Evolutionary conservation across 1,140 invertebrate genomes (phyloP).

Genomic region (Atta colombica): DNA sequence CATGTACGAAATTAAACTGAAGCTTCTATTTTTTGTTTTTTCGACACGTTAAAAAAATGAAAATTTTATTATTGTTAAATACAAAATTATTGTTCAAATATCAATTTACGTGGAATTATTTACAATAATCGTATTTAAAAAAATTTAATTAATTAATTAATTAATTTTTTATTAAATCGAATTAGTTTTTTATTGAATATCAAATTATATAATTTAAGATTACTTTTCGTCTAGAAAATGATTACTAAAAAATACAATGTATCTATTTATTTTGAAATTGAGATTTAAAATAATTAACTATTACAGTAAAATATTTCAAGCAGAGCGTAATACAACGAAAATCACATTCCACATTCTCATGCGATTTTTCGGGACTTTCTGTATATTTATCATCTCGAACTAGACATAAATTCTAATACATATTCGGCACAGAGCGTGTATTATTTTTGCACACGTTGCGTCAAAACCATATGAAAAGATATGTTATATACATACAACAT

Average conservation of each 20-base stretch:
- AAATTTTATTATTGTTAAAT: constrained; percentile 6
- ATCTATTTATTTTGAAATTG: background rate
- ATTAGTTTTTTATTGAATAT: background rate
- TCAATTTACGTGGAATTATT: background rate
- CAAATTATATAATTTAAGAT: background rate
- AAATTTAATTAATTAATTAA: background rate
- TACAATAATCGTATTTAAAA: background rate
- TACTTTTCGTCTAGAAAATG: constrained; percentile 4
- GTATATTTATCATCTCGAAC: background rate
- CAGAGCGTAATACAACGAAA: background rate
- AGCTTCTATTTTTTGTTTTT: background rate
- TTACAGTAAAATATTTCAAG: background rate
- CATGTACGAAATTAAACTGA: background rate
- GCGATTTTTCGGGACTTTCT: background rate
- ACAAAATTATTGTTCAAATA: background rate
- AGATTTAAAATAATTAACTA: background rate
- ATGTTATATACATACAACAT: background rate
- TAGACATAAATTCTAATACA: constrained; percentile 14
- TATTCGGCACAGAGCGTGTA: background rate
- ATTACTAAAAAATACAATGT: background rate
- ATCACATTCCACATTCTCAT: background rate
- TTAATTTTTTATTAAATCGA: background rate
- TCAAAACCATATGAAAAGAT: constrained; percentile 6
- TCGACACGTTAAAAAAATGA: background rate
- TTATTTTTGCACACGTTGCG: constrained; percentile 21